These are phyloP conservation scores for Hypotaenidia okinawae DNA, from an alignment of 2,797 vertebrate species.

Conservation along the genomic window DNA sequence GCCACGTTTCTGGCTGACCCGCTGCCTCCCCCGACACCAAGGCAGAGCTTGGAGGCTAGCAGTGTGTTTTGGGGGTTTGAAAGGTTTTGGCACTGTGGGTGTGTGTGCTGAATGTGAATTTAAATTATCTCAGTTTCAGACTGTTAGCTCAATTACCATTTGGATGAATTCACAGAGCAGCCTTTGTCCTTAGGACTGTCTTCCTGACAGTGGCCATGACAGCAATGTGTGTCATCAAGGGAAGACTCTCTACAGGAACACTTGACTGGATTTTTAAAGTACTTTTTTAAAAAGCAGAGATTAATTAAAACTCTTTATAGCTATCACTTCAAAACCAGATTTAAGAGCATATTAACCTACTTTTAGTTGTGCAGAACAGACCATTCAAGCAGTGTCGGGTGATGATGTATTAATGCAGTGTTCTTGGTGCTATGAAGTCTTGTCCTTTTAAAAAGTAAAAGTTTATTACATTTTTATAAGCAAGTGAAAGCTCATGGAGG, in stretches of 20 bases:
- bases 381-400: background rate
- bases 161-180: background rate
- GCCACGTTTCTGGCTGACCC: too few relatives aligned
- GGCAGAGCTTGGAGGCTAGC: background rate
- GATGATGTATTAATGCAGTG: background rate
- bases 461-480: background rate
- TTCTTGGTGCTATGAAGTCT: background rate
- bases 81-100: background rate
- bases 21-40: too few relatives aligned
- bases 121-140: background rate
- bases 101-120: background rate
- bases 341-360: background rate
- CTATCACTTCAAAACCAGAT: background rate
- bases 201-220: background rate
- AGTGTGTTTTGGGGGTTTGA: background rate
- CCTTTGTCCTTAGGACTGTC: background rate
- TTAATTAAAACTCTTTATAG: background rate
- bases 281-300: background rate
- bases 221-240: background rate
- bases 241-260: background rate
- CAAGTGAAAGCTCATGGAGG: background rate
- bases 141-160: background rate
- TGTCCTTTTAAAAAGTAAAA: background rate
- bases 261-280: background rate
- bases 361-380: background rate